Conservation (phyloP, 2,113 vertebrate species). For the Malurus elegans region DNA sequence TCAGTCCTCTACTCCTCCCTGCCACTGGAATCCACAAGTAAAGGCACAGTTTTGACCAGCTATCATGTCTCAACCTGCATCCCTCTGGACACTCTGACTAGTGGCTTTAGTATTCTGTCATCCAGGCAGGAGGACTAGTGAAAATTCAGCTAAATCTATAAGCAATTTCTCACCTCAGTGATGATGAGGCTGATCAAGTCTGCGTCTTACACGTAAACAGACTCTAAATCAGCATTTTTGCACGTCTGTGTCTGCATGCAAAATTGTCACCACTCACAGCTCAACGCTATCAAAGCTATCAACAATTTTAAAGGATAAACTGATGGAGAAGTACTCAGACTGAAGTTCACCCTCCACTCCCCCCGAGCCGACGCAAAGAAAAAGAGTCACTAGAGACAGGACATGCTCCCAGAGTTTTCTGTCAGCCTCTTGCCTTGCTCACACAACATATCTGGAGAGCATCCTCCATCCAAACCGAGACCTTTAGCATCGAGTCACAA, state of each 20-base stretch:
- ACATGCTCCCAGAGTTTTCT: background rate
- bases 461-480: background rate
- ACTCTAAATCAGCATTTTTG: background rate
- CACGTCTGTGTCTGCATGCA: background rate
- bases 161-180: background rate
- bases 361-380: background rate
- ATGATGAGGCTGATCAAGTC: background rate
- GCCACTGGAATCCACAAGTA: background rate
- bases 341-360: slow-evolving; percentile 40
- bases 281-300: background rate
- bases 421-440: background rate
- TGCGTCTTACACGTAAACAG: background rate
- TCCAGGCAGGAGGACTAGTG: background rate
- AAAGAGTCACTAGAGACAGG: background rate
- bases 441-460: background rate
- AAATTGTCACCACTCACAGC: background rate
- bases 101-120: background rate
- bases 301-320: background rate
- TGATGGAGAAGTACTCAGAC: background rate
- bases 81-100: background rate
- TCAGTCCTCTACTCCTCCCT: background rate
- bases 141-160: background rate
- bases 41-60: background rate
- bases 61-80: background rate
- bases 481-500: background rate